Base-by-base conservation (phyloP, 2,888 invertebrate genomes). In the Ectobius pallidus region DNA sequence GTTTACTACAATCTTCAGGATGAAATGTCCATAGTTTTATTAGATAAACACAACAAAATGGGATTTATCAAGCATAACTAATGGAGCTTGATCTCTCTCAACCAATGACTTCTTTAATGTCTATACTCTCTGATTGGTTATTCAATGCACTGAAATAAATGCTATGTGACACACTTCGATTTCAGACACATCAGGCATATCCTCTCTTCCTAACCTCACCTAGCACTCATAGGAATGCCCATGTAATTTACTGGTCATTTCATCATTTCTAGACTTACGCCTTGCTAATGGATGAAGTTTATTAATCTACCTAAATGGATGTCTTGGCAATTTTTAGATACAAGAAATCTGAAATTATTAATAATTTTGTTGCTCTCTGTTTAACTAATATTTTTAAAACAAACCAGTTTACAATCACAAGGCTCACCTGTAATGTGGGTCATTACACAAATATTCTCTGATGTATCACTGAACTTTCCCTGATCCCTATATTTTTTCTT, bases 101-200 rank as follows among this genome's bases (percentile, higher is more conserved):
- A 49, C 49, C n/a, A 49, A 49, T 49, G 49, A 49, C 49, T 49
- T 49, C n/a, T 49, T 49, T n/a, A 49, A n/a, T 18, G 18, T 49
- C 49, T 49, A n/a, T 49, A 49, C 18, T 49, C 49, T 49, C 49
- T n/a, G 49, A 49, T 49, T 49, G 49, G 49, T 49, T 49, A 49
- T 49, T 49, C 49, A 4, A 49, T 49, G n/a, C 49, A 49, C 6
- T 49, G 49, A 49, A 49, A 49, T 49, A 49, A 49, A 49, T 18
- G 49, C 49, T 18, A 49, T n/a, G 11, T n/a, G 16, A 49, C 49
- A 49, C 4, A 49, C n/a, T 49, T 49, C n/a, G n/a, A 49, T 49
- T 49, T 49, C 49, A 49, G n/a, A 49, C 49, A 39, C n/a, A n/a
- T n/a, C n/a, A n/a, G n/a, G n/a, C n/a, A n/a, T 39, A 39, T 39